Base-by-base conservation (phyloP, 2,113 vertebrate species). In the Peromyscus maniculatus region DNA sequence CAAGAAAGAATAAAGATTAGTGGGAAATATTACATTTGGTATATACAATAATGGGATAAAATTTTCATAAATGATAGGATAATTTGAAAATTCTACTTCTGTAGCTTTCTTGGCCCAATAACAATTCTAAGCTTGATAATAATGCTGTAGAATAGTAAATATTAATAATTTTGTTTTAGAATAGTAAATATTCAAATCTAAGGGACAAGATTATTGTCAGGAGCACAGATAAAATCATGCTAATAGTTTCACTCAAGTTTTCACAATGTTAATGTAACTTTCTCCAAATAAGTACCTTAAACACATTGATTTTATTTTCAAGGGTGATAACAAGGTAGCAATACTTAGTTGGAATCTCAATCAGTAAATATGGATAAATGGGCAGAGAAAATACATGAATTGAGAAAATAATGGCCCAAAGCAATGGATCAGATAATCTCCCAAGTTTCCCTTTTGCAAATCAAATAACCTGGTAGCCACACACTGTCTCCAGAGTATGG, bases 101-200 rank as follows among this genome's bases (percentile, higher is more conserved):
- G 15, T 1, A 52, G 28, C 22, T 95, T 96, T 91, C 62, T 75
- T 26, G 62, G 36, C n/a, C 43, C 77, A 9, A 1, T 52, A 89
- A 93, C 22, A 94, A 93, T 78, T 89, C 71, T 91, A 87, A 91
- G 82, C 31, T 89, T 71, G 59, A 80, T 33, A 79, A 84, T 88
- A 55, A 82, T 39, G 33, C 31, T 80, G 12, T 66, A 72, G 39
- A n/a, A 49, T 96, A 43, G 66, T 77, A 91, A 93, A 89, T 94
- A 91, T 91, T 75, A 59, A 55, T 90, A 6, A 62, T 92, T 90
- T 93, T 82, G 78, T 91, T 84, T 71, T 55, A 87, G 5, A 80
- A 5, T 57, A 22, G 80, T 71, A 93, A 87, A 43, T 94, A 91
- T 89, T 93, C 91, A 94, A 84, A 77, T 57, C 12, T 74, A 66